Percentiles rank a stretch among this genome's conserved stretches.
These are phyloP conservation scores for Hafferia zeledoni DNA, from an alignment of 2,797 vertebrate genomes.

Conservation along the genomic window DNA sequence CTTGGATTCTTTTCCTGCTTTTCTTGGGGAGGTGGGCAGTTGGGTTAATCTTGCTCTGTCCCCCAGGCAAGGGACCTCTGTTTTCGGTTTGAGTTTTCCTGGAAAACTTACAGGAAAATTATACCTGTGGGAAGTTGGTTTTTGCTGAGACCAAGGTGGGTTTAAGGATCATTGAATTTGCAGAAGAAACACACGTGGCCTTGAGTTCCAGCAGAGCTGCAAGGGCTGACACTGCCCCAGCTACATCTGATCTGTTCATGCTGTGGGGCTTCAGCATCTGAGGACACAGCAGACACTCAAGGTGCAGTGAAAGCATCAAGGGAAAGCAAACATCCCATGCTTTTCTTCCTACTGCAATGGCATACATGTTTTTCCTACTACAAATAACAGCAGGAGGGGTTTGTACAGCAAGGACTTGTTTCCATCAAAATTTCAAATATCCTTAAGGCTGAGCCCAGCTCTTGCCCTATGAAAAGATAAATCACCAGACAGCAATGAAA, in stretches of 20 bases:
- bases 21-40: background rate
- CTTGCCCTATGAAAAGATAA: background rate
- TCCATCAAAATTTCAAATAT: background rate
- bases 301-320: background rate
- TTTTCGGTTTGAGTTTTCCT: background rate
- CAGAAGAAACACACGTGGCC: background rate
- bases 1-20: slow-evolving; percentile 35
- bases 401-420: background rate
- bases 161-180: background rate
- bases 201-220: background rate
- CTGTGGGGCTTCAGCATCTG: background rate
- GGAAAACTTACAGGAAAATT: background rate
- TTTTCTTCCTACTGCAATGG: background rate
- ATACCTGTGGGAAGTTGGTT: background rate
- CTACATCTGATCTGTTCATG: background rate
- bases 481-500: background rate
- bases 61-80: background rate
- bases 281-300: accelerated
- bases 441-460: background rate
- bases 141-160: background rate
- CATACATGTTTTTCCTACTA: background rate
- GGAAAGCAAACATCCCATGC: background rate
- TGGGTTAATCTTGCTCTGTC: background rate
- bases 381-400: background rate
- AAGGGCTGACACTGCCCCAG: background rate